phyloP scores from a whole-genome alignment of 53 echinoderm and acorn worm species.

The Arbacia lixula region DNA sequence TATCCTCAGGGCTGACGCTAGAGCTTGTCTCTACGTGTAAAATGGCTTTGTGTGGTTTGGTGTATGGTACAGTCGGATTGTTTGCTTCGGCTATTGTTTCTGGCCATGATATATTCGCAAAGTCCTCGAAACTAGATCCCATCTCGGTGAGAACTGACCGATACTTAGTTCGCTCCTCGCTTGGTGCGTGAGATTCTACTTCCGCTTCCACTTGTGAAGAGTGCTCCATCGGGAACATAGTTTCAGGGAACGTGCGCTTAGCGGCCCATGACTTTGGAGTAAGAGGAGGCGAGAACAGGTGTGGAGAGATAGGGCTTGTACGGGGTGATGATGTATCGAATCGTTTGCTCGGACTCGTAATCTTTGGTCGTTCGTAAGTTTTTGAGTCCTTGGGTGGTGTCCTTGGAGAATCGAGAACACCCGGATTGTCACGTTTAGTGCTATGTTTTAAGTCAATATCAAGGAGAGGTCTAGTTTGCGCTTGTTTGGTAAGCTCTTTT shows the following conservation, averaged over 20 bases:
- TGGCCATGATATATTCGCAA: conserved; percentile 49
- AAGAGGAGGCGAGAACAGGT: conserved; percentile 84
- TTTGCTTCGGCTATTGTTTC: conserved; percentile 1
- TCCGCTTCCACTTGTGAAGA: conserved; percentile 33
- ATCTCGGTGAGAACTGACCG: conserved; percentile 62
- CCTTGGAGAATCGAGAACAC: conserved; percentile 78
- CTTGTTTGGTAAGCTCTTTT: conserved; percentile 29
- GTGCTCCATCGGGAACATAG: conserved; percentile 58
- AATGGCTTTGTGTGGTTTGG: background rate
- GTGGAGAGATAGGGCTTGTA: conserved; percentile 73
- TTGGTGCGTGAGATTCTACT: background rate
- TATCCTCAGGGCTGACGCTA: conserved; percentile 34
- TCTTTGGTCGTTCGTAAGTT: conserved; percentile 72
- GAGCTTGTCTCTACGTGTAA: conserved; percentile 11
- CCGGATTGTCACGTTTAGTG: conserved; percentile 55
- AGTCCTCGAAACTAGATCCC: conserved; percentile 75
- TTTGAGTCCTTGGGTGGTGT: conserved; percentile 67
- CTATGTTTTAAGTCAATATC: conserved; percentile 55
- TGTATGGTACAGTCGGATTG: background rate
- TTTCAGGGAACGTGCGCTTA: conserved; percentile 67
- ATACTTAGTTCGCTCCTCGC: conserved; percentile 29
- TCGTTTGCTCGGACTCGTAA: conserved; percentile 67
- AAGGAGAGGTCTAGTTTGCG: conserved; percentile 23
- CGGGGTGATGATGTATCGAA: conserved; percentile 69
- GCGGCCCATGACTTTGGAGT: conserved; percentile 75